phyloP scores from a whole-genome alignment of 2,888 invertebrate species.

The Himalopsyche anomala region DNA sequence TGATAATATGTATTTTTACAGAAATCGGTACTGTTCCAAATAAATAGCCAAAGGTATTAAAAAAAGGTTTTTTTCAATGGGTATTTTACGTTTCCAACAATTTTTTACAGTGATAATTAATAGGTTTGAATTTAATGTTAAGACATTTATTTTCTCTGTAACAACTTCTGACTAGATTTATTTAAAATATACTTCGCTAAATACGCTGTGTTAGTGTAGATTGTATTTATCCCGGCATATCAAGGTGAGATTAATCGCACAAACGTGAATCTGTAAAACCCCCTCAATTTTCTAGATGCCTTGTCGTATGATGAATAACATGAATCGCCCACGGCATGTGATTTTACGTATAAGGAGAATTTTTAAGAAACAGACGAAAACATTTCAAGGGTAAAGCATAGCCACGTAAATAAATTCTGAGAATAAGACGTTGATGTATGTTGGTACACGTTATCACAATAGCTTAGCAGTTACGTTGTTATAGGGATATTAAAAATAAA shows the following conservation, averaged over 20 bases:
- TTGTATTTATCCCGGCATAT: not conserved
- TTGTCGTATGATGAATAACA: constrained; percentile 1
- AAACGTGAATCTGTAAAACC: not conserved
- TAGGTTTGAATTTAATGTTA: no score
- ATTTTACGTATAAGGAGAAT: not conserved
- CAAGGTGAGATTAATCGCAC: not conserved
- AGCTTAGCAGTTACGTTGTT: not conserved
- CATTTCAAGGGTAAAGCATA: not conserved
- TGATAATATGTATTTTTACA: no score
- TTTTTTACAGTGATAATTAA: no score
- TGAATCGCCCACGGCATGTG: constrained; percentile 7
- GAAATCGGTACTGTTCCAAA: no score
- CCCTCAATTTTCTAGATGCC: not conserved
- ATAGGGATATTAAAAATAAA: not conserved
- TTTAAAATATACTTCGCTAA: not conserved
- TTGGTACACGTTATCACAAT: not conserved
- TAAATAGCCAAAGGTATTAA: no score
- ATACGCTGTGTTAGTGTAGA: not conserved
- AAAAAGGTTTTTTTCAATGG: no score
- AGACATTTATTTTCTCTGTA: no score
- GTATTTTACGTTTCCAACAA: no score
- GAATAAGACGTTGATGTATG: not conserved
- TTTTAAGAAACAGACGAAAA: not conserved
- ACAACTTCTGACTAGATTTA: not conserved
- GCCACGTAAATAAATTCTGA: not conserved